Percentiles rank a stretch among this genome's conserved stretches.
phyloP scores from a whole-genome alignment of 2,797 vertebrate species.

The Spinus pinus region DNA sequence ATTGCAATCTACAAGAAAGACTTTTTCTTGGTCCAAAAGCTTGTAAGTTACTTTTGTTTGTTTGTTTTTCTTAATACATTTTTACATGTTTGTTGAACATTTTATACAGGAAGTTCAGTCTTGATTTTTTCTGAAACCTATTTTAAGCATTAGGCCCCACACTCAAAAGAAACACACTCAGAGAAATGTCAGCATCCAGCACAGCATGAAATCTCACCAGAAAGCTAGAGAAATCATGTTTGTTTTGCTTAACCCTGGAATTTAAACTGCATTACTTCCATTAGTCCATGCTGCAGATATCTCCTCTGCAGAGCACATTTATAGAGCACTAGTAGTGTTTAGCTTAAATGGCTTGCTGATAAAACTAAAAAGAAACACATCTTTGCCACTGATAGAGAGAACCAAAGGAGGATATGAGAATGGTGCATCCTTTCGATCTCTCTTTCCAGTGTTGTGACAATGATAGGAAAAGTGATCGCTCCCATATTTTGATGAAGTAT shows the following conservation, averaged over 20 bases:
- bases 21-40: constrained; percentile 97
- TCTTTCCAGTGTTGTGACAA: not conserved
- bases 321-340: not conserved
- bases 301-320: not conserved
- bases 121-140: not conserved
- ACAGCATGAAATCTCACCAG: not conserved
- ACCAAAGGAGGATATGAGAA: not conserved
- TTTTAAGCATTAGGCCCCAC: not conserved
- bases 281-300: not conserved
- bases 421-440: not conserved
- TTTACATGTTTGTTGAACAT: not conserved
- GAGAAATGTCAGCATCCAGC: not conserved
- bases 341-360: not conserved
- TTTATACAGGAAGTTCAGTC: not conserved
- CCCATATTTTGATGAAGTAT: not conserved
- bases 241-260: not conserved
- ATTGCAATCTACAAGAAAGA: constrained; percentile 94
- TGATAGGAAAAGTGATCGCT: not conserved
- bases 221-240: not conserved
- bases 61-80: not conserved
- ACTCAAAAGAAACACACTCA: not conserved
- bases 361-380: not conserved
- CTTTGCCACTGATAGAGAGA: not conserved
- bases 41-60: constrained; percentile 77
- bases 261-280: not conserved